Base-by-base conservation (phyloP, 2,113 vertebrate genomes). In the Hemibagrus wyckioides region DNA sequence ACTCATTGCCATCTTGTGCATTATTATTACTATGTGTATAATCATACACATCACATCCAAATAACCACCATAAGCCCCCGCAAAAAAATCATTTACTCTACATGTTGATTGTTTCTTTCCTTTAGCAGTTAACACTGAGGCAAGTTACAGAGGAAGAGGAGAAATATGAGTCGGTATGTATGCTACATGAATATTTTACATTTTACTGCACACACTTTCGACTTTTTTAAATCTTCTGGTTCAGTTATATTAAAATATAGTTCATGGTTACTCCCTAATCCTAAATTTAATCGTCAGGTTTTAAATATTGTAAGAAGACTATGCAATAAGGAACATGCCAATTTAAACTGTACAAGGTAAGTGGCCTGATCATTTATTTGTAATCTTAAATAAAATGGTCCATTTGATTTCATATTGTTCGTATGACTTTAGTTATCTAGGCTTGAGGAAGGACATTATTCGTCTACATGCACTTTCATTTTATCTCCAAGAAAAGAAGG, bases 401-500 rank as follows among this genome's bases (percentile, higher is more conserved):
- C 10, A 33, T 54, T 61, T 59, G 19, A 63, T 59, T 73, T 80
- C 11, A 75, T 84, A 44, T 28, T 57, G 44, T 85, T 44, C 4
- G 17, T 83, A 41, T 52, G 69, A 1, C 54, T 71, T 83, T 56
- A 95, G 94, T 83, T 92, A 90, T 82, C 92, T 93, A 85, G 89
- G 69, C 75, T 85, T 92, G 84, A 92, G 90, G 87, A 91, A 90
- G 86, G 85, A 91, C 90, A 92, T 91, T 9, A 89, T 92, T 63
- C 77, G 90, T 65, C 93, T 94, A 15, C 93, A 93, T 36, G 90
- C 93, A 0, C 92, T 95, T 56, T 93, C 92, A 67, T 94, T 92
- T 83, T 95, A 92, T 87, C 91, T 95, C 54, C 93, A 94, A 87
- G 94, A 94, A 88, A 94, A 93, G 80, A 93, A 94, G 91, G 94